Evolutionary conservation across 2,113 vertebrate genomes (phyloP).

Genomic region (Chrysemys picta): DNA sequence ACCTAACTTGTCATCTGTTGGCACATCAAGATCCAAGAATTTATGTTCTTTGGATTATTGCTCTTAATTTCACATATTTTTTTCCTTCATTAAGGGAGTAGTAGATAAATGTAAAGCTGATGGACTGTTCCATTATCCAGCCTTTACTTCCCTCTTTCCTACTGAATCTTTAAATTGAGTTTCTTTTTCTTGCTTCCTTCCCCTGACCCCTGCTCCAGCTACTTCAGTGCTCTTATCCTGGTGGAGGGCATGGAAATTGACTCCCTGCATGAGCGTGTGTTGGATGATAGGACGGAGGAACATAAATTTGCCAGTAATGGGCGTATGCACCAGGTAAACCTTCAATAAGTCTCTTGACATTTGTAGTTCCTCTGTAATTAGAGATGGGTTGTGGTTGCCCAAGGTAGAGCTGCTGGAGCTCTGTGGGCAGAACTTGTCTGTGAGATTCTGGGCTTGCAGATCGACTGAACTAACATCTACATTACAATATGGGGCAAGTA

Average conservation of each 20-base stretch:
- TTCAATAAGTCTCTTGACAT: not conserved
- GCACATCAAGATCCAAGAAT: not conserved
- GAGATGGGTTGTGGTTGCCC: not conserved
- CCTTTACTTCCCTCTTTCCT: not conserved
- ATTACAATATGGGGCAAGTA: not conserved
- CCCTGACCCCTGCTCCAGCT: slow-evolving; percentile 76
- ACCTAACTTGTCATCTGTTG: not conserved
- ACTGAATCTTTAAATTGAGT: not conserved
- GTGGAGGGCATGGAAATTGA: slow-evolving; percentile 98
- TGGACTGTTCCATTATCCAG: fast-evolving
- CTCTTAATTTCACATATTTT: not conserved
- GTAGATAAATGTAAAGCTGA: not conserved
- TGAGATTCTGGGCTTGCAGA: not conserved
- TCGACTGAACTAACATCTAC: not conserved
- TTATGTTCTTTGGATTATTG: not conserved
- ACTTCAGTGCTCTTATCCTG: slow-evolving; percentile 93
- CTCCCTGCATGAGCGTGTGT: slow-evolving; percentile 92
- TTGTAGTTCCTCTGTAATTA: not conserved
- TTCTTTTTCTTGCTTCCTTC: not conserved
- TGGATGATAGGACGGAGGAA: slow-evolving; percentile 90
- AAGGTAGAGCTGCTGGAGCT: not conserved
- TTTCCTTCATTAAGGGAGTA: not conserved
- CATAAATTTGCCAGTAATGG: slow-evolving; percentile 88
- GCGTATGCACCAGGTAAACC: slow-evolving; percentile 86
- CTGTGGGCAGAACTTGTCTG: not conserved